Evolutionary conservation across 2,113 vertebrate genomes (phyloP), one percentile per base, ranked within the genome.

Genomic region (Amphilophus citrinellus): DNA sequence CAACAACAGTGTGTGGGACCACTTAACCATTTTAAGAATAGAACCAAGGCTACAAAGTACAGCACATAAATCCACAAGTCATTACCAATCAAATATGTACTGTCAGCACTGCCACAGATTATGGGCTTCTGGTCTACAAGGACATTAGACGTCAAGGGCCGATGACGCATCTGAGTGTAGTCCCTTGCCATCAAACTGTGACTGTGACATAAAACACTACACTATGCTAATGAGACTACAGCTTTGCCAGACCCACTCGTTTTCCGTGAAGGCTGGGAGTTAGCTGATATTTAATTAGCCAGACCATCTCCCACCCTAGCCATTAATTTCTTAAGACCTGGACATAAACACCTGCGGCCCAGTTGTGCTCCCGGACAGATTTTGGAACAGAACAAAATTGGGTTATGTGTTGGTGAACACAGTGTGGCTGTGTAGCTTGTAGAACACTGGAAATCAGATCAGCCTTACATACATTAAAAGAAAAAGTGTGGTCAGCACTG

Each of bases 101-200:
- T 73, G 68, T n/a, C 27, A 73, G 66, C 68, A 56, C 47, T 73
- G 47, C 47, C 32, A 56, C 53, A 73, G 47, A 73, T 73, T 47
- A 56, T 35, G 68, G 47, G 18, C 47, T 56, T 10, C 47, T 73
- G 47, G 47, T 53, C 47, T 32, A 11, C 68, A 73, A 20, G 17
- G 27, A n/a, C 27, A 7, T 73, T 30, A 53, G 24, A 42, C 0
- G 3, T 32, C 44, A 53, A 53, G 17, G 6, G 10, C 44, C 20
- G 24, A 53, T 73, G 66, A 47, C 27, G 1, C 44, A 56, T 56
- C 27, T 73, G 32, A 53, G 3, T 27, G 0, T 71, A 50, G 15
- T 71, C 24, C 2, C 44, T 57, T 71, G 15, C 7, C 27, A 32
- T 24, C 32, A 73, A 73, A 73, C 66, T 32, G 6, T 73, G 66